Evolutionary conservation across 1,140 invertebrate species (phyloP), one percentile per base, ranked within the genome.

Genomic region (Nasonia giraulti): DNA sequence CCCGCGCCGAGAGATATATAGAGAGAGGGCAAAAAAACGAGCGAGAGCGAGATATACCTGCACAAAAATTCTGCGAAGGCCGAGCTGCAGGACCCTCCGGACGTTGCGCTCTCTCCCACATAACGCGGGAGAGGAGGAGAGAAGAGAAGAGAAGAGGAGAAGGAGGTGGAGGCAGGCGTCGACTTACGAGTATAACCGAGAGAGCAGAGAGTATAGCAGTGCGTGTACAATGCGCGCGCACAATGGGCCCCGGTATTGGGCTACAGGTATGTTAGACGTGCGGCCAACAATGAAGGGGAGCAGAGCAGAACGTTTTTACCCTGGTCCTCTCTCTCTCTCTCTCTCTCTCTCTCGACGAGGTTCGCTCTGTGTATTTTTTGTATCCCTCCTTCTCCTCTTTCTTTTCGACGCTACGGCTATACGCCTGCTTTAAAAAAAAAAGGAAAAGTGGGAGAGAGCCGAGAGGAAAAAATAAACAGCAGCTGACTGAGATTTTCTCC

Each of bases 241-340:
- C 75, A 83, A 83, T 83, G 75, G 75, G 11, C 2, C 44, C 83
- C 20, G 77, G 31, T 80, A 80, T 80, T 80, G 71, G 77, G 66
- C 77, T 84, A 75, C 83, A 84, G 83, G 83, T 84, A 84, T 80
- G 69, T 84, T 80, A 75, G 83, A 84, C 78, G 83, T 80, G 83
- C 83, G n/a, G 68, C 78, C 23, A 47, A 84, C 83, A 84, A 84
- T 84, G 83, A 80, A 31, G 44, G 33, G 76, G 62, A 71, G 66
- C 50, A 37, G 55, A 6, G 71, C 75, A 40, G 62, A 11, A 75
- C 27, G 40, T 78, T 78, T 68, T 79, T 76, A 69, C 55, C 76
- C 73, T n/a, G 37, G 37, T 75, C 40, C 47, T 50, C 40, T 76
- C 33, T 37, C 33, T 33, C n/a, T 75, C 33, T 37, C 33, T 33